phyloP scores from a whole-genome alignment of 2,113 vertebrate species.

The Aptenodytes forsteri region DNA sequence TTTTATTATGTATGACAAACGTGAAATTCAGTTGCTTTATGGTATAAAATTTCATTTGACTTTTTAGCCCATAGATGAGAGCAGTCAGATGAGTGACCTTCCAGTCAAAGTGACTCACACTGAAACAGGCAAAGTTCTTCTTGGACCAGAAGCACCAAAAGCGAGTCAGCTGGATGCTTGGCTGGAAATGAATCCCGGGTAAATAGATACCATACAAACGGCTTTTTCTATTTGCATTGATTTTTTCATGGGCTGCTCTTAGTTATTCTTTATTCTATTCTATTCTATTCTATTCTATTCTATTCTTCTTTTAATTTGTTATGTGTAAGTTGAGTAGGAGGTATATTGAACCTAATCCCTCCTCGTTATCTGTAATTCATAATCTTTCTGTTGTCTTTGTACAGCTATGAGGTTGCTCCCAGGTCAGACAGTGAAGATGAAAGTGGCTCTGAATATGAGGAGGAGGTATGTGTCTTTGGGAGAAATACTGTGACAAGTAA shows the following conservation, averaged over 20 bases:
- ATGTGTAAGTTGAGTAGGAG: background rate
- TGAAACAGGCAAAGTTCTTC: constrained; percentile 93
- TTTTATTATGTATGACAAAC: background rate
- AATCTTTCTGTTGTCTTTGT: background rate
- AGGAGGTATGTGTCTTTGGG: constrained; percentile 83
- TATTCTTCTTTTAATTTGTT: background rate
- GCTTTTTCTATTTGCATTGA: background rate
- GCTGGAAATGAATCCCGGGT: constrained; percentile 99
- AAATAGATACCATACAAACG: background rate
- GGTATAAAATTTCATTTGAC: background rate
- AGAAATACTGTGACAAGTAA: background rate
- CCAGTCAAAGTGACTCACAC: constrained; percentile 98
- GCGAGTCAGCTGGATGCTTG: constrained; percentile 97
- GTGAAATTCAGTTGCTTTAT: background rate
- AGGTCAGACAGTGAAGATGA: constrained; percentile 95
- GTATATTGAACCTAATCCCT: background rate
- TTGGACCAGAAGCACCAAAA: constrained; percentile 95
- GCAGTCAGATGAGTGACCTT: constrained; percentile 98
- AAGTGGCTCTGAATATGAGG: constrained; percentile 94
- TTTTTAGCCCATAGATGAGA: constrained; percentile 92
- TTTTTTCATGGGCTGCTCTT: background rate
- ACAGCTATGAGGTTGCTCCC: constrained; percentile 95
- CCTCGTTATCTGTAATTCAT: background rate
- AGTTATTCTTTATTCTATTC: background rate
- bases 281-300: background rate